Evolutionary conservation across 2,888 invertebrate species (phyloP), one percentile per base, ranked within the genome.

Genomic region (Eupeodes luniger): DNA sequence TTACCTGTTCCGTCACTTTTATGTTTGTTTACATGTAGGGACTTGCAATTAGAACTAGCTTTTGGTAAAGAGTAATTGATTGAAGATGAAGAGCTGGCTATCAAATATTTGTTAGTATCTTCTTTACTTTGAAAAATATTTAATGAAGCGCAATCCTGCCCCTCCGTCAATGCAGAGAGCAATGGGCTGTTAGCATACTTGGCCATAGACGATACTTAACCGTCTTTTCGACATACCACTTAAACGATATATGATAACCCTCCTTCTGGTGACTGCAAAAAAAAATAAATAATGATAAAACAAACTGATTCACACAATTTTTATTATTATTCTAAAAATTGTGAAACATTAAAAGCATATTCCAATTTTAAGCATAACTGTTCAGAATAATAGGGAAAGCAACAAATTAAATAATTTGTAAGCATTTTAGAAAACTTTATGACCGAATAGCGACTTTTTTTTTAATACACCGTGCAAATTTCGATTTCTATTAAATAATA

Each of bases 171-270:
- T 95, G 95, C 95, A 95, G 95, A 95, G 95, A 95, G 95, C 95
- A 95, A 95, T 95, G 96, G 95, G 95, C 95, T 95, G 95, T 95
- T 96, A 96, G 96, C 96, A 96, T 96, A 96, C 96, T 97, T 96
- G 96, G 97, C 97, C 97, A 97, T 97, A 97, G 97, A 96, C 97
- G 96, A 96, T 96, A 96, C 96, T 96, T 96, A 95, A 95, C 94
- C 95, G 95, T 95, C 95, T 95, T 95, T 95, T 92, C 92, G 94
- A 93, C 94, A 94, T 94, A 92, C 94, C 93, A 93, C 90, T 91
- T 88, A 90, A 34, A 51, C 64, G 36, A 57, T 61, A 67, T 57
- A 64, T 51, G 2, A 11, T 51, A 9, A 9, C 11, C 36, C 69
- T 61, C 11, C 40, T 69, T 76, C 76, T 62, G 51, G 55, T 16